Evolutionary conservation across 2,113 vertebrate species (phyloP), one percentile per base, ranked within the genome.

Genomic region (Perca schrenkii): DNA sequence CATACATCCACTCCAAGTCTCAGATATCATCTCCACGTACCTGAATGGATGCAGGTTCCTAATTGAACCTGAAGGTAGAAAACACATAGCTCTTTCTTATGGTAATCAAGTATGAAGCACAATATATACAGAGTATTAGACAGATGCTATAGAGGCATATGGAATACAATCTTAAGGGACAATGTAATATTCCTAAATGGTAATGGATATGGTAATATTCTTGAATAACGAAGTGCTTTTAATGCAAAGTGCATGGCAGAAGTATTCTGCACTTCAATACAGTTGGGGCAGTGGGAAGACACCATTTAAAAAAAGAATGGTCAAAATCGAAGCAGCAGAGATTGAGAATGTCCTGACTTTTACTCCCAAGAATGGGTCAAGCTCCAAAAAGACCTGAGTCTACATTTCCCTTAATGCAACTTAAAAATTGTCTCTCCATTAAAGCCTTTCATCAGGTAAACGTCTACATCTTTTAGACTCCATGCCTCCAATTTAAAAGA

Each of bases 41-140:
- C 77, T 86, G 81, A 77, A 69, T 64, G 81, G 61, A 63, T 70
- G 17, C 22, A 31, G 75, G 12, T 57, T 40, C 49, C 31, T 87
- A 89, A 92, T 85, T 77, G 57, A 88, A 83, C 53, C 46, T 85
- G 89, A 90, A 72, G 56, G 73, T 78, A 56, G 65, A 89, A 79
- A 85, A 85, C 71, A 75, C 72, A 56, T 12, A 61, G 40, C 58
- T 86, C 81, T 93, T 88, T 92, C 74, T 89, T 85, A 86, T 86
- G 84, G 49, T 86, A 80, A 91, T 90, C 8, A 74, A 74, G 68
- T n/a, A 58, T 8, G 10, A 43, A 43, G 40, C 40, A 43, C 40
- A 43, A 34, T 34, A 6, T 49, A 14, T 47, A 1, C 5, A 40
- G 61, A 77, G 69, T 19, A 61, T 8, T 13, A 34, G 31, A 70